Evolutionary conservation across 1,140 invertebrate species (phyloP).

Genomic region (Orius laevigatus): DNA sequence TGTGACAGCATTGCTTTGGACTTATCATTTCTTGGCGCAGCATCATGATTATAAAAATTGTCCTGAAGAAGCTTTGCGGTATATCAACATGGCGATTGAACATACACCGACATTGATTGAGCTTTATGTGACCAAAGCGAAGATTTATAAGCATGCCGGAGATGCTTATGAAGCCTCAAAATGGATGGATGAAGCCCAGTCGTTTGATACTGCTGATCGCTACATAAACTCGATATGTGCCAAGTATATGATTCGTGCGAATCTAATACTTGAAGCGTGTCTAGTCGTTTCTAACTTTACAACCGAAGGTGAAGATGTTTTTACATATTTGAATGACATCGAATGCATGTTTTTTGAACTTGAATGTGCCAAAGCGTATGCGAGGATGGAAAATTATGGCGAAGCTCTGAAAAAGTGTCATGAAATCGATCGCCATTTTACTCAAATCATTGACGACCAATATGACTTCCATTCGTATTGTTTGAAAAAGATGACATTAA

Average conservation of each 20-base stretch:
- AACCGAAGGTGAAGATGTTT: conserved; percentile 75
- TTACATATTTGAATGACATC: conserved; percentile 98
- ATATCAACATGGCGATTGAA: conserved; percentile 81
- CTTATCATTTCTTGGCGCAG: conserved; percentile 89
- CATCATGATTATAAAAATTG: conserved; percentile 82
- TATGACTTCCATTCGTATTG: conserved; percentile 99
- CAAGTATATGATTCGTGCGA: conserved; percentile 91
- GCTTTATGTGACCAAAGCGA: conserved; percentile 87
- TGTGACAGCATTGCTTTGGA: conserved; percentile 86
- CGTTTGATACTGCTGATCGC: conserved; percentile 92
- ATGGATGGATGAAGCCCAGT: conserved; percentile 91
- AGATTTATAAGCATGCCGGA: conserved; percentile 94
- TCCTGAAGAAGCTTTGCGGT: conserved; percentile 65
- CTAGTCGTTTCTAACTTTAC: conserved; percentile 96
- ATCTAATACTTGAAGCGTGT: conserved; percentile 79
- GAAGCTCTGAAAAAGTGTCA: conserved; percentile 95
- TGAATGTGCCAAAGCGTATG: conserved; percentile 83
- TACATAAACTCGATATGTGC: conserved; percentile 99
- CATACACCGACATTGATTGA: conserved; percentile 98
- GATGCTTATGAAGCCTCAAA: conserved; percentile 78
- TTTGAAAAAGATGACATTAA: conserved; percentile 95
- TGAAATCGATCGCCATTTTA: conserved; percentile 97
- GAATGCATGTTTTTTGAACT: conserved; percentile 99
- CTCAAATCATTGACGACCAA: conserved; percentile 98
- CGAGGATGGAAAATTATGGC: conserved; percentile 75